phyloP scores from a whole-genome alignment of 2,797 vertebrate species.

The Rousettus madagascariensis region DNA sequence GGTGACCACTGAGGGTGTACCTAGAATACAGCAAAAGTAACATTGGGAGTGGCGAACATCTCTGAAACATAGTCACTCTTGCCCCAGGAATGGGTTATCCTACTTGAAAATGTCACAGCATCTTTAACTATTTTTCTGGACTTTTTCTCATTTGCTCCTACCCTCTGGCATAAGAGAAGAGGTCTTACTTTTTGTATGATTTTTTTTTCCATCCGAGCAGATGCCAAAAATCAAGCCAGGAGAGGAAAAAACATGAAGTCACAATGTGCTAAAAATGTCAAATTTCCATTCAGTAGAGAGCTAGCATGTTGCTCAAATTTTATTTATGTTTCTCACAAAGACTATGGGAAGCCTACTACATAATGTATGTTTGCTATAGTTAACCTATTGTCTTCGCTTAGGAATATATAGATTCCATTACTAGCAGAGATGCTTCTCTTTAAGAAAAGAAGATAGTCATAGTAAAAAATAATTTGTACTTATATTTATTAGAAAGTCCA shows the following conservation, averaged over 20 bases:
- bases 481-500: neutral
- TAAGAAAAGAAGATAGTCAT: neutral
- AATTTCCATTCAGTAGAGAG: slow-evolving; percentile 48
- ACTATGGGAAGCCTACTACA: neutral
- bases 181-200: slow-evolving; percentile 52
- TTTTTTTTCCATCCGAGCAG: slow-evolving; percentile 50
- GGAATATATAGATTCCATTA: neutral
- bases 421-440: neutral
- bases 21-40: slow-evolving; percentile 79
- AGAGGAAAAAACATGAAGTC: slow-evolving; percentile 65
- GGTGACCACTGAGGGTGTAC: slow-evolving; percentile 85
- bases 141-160: slow-evolving; percentile 42
- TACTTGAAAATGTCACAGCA: neutral
- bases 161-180: slow-evolving; percentile 53
- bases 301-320: slow-evolving; percentile 33
- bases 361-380: neutral
- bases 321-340: neutral
- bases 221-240: slow-evolving; percentile 62
- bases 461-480: neutral
- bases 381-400: neutral
- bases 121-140: slow-evolving; percentile 47
- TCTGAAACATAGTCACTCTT: rapidly evolving
- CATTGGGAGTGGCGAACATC: neutral
- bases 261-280: slow-evolving; percentile 68
- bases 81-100: neutral